Conservation (phyloP, 2,797 vertebrate species). For the Mus caroli region DNA sequence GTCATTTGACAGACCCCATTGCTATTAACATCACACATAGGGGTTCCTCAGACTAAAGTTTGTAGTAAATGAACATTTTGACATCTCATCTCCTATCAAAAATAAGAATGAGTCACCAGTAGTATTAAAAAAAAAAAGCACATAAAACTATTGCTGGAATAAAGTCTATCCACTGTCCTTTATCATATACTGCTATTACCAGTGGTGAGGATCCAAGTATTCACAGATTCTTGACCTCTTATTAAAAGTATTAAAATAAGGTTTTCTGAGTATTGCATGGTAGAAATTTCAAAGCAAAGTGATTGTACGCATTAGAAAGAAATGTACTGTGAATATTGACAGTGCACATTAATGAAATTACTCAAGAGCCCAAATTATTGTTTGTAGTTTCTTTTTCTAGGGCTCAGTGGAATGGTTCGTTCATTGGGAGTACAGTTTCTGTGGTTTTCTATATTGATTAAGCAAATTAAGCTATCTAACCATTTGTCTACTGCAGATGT, state of each 20-base stretch:
- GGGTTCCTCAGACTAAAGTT: not conserved
- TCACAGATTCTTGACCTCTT: not conserved
- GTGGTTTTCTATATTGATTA: not conserved
- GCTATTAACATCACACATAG: not conserved
- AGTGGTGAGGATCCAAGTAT: no score
- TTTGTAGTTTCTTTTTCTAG: not conserved
- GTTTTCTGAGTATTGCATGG: not conserved
- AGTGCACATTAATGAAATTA: not conserved
- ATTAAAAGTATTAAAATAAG: not conserved
- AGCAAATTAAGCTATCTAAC: not conserved
- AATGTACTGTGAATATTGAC: not conserved
- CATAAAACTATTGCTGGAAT: not conserved
- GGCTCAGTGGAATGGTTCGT: no score
- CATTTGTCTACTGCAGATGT: not conserved
- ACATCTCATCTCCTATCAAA: not conserved
- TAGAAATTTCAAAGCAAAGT: not conserved
- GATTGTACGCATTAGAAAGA: not conserved
- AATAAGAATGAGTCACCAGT: not conserved
- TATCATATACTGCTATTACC: not conserved
- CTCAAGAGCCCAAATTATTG: not conserved
- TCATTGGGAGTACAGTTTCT: not conserved
- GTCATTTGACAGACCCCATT: not conserved
- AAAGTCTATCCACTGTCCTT: not conserved
- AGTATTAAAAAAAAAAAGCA: not conserved
- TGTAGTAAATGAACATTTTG: slow-evolving; percentile 44